Evolutionary conservation across 2,113 vertebrate genomes (phyloP).

Genomic region (Suncus etruscus): DNA sequence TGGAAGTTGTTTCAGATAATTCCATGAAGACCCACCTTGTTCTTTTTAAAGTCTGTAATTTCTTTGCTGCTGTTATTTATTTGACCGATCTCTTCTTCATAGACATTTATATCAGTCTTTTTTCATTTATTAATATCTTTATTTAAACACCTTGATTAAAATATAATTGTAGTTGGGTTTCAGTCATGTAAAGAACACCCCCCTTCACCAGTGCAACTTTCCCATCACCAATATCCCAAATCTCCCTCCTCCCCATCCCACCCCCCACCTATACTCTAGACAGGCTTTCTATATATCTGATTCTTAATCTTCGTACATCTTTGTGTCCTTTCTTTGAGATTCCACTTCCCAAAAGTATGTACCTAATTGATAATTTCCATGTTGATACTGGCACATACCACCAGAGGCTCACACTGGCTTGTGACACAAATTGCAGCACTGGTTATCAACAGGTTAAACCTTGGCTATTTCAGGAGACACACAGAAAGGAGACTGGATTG

Average conservation of each 20-base stretch:
- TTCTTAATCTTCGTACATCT: conserved; percentile 15
- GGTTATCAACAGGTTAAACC: not conserved
- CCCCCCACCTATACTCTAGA: too few species aligned
- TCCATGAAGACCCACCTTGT: conserved; percentile 48
- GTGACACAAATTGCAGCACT: too few species aligned
- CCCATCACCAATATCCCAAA: too few species aligned
- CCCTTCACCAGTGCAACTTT: too few species aligned
- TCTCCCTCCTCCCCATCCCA: too few species aligned
- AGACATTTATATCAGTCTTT: conserved; percentile 50
- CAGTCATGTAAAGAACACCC: too few species aligned
- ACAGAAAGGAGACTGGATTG: not conserved
- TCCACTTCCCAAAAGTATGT: not conserved
- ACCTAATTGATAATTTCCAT: not conserved
- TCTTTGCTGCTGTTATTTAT: conserved; percentile 34
- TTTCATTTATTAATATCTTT: too few species aligned
- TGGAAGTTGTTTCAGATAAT: conserved; percentile 69
- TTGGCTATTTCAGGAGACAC: not conserved
- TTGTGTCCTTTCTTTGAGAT: conserved; percentile 12
- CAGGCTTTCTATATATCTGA: not conserved
- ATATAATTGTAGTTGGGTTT: too few species aligned
- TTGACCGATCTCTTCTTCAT: conserved; percentile 50
- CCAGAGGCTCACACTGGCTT: too few species aligned
- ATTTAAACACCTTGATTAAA: too few species aligned
- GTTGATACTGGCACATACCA: too few species aligned
- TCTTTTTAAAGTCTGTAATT: conserved; percentile 55